phyloP scores from a whole-genome alignment of 1,140 invertebrate species.

The Ceratina japonica region DNA sequence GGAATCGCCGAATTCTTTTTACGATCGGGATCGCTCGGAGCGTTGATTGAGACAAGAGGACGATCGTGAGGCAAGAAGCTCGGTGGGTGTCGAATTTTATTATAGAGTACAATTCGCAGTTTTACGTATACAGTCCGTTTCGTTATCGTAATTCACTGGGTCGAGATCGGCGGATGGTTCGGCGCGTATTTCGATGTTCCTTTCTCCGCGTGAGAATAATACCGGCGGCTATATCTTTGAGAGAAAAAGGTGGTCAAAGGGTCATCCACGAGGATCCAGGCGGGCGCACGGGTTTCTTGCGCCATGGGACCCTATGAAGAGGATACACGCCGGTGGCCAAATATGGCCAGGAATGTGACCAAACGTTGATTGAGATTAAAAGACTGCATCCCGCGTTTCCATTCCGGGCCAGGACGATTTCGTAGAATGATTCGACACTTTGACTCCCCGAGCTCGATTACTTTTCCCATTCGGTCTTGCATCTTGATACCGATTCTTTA shows the following conservation, averaged over 20 bases:
- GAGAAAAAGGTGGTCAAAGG: slow-evolving; percentile 33
- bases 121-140: not conserved
- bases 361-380: slow-evolving; percentile 58
- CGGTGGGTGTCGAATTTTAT: slow-evolving; percentile 25
- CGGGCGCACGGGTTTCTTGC: slow-evolving; percentile 32
- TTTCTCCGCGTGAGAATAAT: slow-evolving; percentile 10
- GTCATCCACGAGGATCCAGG: slow-evolving; percentile 34
- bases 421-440: slow-evolving; percentile 13
- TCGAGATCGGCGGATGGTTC: not conserved
- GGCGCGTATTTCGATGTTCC: not conserved
- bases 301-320: slow-evolving; percentile 19
- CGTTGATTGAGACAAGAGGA: slow-evolving; percentile 29
- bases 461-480: too few relatives aligned
- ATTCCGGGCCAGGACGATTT: not conserved
- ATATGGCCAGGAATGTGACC: slow-evolving; percentile 60
- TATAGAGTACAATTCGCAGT: not conserved
- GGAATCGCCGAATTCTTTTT: slow-evolving; percentile 2
- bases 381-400: slow-evolving; percentile 18
- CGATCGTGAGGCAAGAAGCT: not conserved
- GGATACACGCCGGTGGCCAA: slow-evolving; percentile 39
- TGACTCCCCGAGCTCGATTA: too few relatives aligned
- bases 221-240: not conserved
- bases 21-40: not conserved
- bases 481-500: too few relatives aligned
- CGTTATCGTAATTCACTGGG: slow-evolving; percentile 6